Base-by-base conservation (phyloP, 2,797 vertebrate species). In the Paramormyrops hopkinsi region DNA sequence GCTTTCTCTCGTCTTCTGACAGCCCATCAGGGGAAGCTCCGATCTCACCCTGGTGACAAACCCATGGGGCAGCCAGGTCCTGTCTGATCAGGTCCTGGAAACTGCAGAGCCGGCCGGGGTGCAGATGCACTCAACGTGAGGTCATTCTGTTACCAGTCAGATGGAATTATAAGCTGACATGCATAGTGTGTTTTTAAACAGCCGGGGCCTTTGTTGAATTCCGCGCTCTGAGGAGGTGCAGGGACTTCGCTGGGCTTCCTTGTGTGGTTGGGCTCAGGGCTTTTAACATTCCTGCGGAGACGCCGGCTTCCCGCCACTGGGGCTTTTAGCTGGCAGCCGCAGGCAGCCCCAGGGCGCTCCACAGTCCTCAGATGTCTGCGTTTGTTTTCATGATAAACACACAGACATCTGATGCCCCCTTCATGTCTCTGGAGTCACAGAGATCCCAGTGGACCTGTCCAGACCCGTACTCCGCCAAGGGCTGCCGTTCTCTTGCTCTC, bases 341-440 rank as follows among this genome's bases (percentile, higher is more conserved):
- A 2, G 12, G 22, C 9, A 76, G 79, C 17, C 50, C 12, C 2
- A 0, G 12, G 14, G 53, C 0, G 7, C 51, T 41, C 53, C 1
- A 1, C 12, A 6, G 19, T 56, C 51, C 85, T 87, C 53, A 87
- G 85, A 87, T 59, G 85, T 56, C 85, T 87, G 9, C 33, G 8
- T 87, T 87, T 29, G 48, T 86, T 87, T 59, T 87, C 33, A 41
- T 59, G 85, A 44, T 37, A 87, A 44, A 51, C 51, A 56, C 7
- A 29, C 12, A 59, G 85, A 87, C 85, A 87, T 87, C 85, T 87
- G 85, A 87, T 37, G 51, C 51, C 51, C 83, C 50, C 83, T 51
- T 53, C 22, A 6, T 86, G 83, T 86, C 83, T 86, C 12, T 17
- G 46, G 50, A 51, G 46, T 25, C 4, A 1, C 12, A 33, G 22